Percentiles rank a stretch among this genome's conserved stretches.
These are phyloP conservation scores for Progne subis DNA, from an alignment of 2,113 vertebrate genomes.

Conservation along the genomic window DNA sequence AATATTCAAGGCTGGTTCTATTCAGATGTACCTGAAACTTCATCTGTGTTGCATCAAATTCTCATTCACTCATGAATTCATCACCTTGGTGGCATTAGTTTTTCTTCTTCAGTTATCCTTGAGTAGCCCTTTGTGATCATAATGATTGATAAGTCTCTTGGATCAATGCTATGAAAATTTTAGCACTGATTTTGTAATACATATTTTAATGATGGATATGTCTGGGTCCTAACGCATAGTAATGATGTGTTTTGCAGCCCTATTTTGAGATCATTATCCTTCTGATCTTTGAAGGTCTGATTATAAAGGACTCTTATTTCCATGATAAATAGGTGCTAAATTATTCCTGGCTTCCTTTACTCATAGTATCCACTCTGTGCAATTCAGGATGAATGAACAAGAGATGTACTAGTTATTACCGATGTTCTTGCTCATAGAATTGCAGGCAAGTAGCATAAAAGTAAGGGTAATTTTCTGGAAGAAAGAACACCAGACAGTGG, in stretches of 20 bases:
- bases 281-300: conserved; percentile 52
- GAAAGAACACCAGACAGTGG: not conserved
- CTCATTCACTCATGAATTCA: not conserved
- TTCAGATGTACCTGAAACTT: not conserved
- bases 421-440: not conserved
- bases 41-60: not conserved
- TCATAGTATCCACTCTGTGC: not conserved
- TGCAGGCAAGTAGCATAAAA: not conserved
- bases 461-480: not conserved
- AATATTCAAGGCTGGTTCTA: not conserved
- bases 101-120: conserved; percentile 26
- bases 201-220: conserved; percentile 34
- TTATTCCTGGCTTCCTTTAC: conserved; percentile 37
- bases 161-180: conserved; percentile 39
- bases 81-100: conserved; percentile 12
- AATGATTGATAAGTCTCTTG: conserved; percentile 52
- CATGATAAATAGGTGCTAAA: conserved; percentile 48
- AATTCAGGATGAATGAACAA: conserved; percentile 38
- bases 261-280: conserved; percentile 56
- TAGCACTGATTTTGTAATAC: conserved; percentile 22
- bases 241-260: conserved; percentile 43
- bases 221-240: conserved; percentile 3
- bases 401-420: conserved; percentile 20
- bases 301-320: conserved; percentile 54
- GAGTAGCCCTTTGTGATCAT: conserved; percentile 45